These are phyloP conservation scores for Caenorhabditis tropicalis DNA, from an alignment of 1,140 invertebrate genomes.

Conservation along the genomic window DNA sequence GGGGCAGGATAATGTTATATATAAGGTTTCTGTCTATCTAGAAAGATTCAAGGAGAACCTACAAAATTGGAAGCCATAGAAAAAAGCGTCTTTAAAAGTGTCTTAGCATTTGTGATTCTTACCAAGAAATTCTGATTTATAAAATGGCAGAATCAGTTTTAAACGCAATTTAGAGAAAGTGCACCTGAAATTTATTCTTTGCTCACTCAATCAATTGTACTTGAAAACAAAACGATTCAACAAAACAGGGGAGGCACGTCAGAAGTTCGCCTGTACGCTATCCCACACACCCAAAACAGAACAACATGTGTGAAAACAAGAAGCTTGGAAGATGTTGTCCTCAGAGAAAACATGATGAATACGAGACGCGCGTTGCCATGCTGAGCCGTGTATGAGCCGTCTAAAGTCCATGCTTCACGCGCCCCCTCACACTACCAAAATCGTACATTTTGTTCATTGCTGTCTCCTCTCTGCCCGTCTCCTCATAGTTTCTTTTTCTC, in stretches of 20 bases:
- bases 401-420: neutral
- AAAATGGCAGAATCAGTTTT: neutral
- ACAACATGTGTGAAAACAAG: too few relatives aligned
- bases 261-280: too few relatives aligned
- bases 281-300: too few relatives aligned
- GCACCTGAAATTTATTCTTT: too few relatives aligned
- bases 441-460: slow-evolving; percentile 19
- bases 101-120: neutral
- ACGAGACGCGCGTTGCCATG: neutral
- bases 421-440: neutral
- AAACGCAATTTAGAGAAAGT: too few relatives aligned
- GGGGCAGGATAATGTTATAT: neutral
- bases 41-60: neutral
- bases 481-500: neutral
- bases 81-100: neutral
- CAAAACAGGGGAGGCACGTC: too few relatives aligned
- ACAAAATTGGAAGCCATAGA: neutral
- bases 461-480: neutral
- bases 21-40: too few relatives aligned
- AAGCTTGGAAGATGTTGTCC: neutral
- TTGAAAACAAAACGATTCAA: too few relatives aligned
- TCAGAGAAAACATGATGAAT: neutral
- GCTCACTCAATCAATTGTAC: too few relatives aligned
- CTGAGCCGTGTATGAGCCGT: neutral
- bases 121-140: neutral